phyloP scores from a whole-genome alignment of 2,797 vertebrate genomes.

The Phataginus tricuspis region DNA sequence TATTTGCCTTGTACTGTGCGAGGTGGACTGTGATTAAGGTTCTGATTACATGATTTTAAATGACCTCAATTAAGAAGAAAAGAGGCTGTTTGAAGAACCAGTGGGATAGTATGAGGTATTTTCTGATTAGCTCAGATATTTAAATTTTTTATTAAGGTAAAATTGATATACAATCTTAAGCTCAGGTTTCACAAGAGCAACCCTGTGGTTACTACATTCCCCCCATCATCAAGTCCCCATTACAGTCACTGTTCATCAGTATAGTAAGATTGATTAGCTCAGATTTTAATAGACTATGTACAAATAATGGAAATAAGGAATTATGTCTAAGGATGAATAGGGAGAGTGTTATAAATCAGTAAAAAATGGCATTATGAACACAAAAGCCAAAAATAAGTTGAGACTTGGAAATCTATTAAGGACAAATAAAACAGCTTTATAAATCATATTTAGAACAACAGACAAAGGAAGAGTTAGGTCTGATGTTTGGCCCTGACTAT shows the following conservation, averaged over 20 bases:
- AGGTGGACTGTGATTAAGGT: too few relatives aligned
- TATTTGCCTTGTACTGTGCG: too few relatives aligned
- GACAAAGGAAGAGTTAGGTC: neutral
- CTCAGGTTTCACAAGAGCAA: too few relatives aligned
- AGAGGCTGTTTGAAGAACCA: neutral
- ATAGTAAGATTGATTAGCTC: neutral
- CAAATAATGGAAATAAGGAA: neutral
- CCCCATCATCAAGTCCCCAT: too few relatives aligned
- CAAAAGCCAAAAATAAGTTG: neutral
- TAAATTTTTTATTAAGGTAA: neutral
- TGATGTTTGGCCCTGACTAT: neutral
- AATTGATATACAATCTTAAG: too few relatives aligned
- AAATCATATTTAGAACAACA: neutral
- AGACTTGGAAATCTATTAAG: neutral
- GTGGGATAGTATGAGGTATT: neutral
- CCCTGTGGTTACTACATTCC: too few relatives aligned
- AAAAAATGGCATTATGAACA: neutral
- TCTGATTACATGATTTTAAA: slow-evolving; percentile 29
- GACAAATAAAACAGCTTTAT: neutral
- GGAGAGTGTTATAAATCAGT: neutral
- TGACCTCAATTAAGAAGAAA: neutral
- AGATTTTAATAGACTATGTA: neutral
- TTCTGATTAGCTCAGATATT: neutral
- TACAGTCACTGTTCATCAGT: too few relatives aligned
- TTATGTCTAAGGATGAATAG: neutral